These are phyloP conservation scores for Thera obeliscata DNA, from an alignment of 2,888 invertebrate genomes.

Conservation along the genomic window DNA sequence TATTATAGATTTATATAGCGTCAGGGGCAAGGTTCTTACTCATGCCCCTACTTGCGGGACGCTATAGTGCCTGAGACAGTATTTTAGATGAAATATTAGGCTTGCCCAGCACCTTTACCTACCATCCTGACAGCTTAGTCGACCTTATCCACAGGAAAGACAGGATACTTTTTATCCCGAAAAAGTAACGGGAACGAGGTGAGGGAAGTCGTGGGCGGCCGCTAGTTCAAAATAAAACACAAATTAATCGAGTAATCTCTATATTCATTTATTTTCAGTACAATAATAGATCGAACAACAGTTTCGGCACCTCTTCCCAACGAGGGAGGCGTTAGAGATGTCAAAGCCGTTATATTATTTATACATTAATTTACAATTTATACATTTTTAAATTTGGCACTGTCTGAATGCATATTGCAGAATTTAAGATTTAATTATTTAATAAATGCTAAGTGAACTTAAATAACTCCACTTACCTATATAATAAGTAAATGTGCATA, in stretches of 20 bases:
- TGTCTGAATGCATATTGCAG: constrained; percentile 30
- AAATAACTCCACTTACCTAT: not conserved
- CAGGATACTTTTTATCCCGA: too few species aligned
- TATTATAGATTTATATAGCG: too few species aligned
- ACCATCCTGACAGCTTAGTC: too few species aligned
- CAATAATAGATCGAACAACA: constrained; percentile 79
- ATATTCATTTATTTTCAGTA: constrained; percentile 76
- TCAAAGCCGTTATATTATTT: constrained; percentile 71
- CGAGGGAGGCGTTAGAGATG: constrained; percentile 69
- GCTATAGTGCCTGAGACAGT: too few species aligned
- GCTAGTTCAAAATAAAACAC: constrained; percentile 50
- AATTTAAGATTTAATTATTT: constrained; percentile 15
- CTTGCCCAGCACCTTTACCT: too few species aligned
- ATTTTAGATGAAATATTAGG: too few species aligned
- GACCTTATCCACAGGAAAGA: too few species aligned
- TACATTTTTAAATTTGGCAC: constrained; percentile 47
- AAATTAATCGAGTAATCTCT: constrained; percentile 72
- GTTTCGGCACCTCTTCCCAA: constrained; percentile 71
- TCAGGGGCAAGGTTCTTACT: too few species aligned
- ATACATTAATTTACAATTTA: constrained; percentile 53
- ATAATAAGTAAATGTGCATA: constrained; percentile 6
- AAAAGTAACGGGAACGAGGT: too few species aligned
- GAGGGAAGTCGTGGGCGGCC: too few species aligned
- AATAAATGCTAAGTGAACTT: constrained; percentile 4
- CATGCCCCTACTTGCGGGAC: too few species aligned